Evolutionary conservation across 2,888 invertebrate genomes (phyloP), one percentile per base, ranked within the genome.

Genomic region (Spialia ferax): DNA sequence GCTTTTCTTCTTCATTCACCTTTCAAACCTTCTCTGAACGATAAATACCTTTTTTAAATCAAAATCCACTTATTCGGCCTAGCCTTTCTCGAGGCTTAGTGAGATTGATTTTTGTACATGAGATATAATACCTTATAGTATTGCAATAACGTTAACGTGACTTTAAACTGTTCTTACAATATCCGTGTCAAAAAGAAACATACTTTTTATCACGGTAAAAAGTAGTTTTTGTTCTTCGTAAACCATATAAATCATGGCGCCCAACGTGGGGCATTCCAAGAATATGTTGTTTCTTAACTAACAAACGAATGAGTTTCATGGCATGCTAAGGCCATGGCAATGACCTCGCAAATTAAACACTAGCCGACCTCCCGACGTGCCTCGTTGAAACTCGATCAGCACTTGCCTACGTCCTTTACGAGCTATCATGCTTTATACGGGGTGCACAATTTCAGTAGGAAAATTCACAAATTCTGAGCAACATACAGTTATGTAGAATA

Each of bases 241-340:
- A 42, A 42, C n/a, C 15, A 10, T 32, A 26, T 64, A 35, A 38
- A 42, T 57, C 23, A 20, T 42, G 57, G 57, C 38, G 57, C 38
- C 23, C 57, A 42, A 23, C 57, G 57, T 4, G 38, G 38, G n/a
- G 22, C 57, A 3, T 23, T 0, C 11, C 26, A 22, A 50, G 29
- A 13, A 50, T 29, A 29, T 32, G 26, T 11, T 32, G 50, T 48
- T 20, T 11, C 29, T 29, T 60, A 60, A 29, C 48, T 13, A 52
- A 62, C 6, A 48, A 20, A 20, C 15, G 8, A 62, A 62, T 23
- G 2, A 32, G 22, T n/a, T 42, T 38, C 35, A 45, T 56, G 45
- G 42, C 20, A 26, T 48, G 50, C 57, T 54, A 55, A 20, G 71
- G 69, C 63, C 71, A 63, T 68, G 70, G 71, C 69, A 71, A 71